Percentiles rank a stretch among this genome's conserved stretches.
These are phyloP conservation scores for Schizotus pectinicornis DNA, from an alignment of 2,888 invertebrate genomes.

Conservation along the genomic window DNA sequence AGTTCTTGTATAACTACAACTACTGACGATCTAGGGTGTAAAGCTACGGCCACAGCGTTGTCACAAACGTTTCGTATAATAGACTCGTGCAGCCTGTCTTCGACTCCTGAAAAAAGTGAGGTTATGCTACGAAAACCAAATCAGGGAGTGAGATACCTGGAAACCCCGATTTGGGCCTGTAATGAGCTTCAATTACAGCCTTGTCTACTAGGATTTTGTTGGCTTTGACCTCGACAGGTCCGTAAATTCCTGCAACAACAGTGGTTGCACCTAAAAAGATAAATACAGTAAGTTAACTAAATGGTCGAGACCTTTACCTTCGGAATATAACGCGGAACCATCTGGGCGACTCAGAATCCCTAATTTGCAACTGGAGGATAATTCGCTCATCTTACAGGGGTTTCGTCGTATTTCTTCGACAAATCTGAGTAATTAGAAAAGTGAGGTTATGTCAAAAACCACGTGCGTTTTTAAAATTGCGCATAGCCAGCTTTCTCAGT, in stretches of 20 bases:
- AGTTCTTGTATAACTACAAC: conserved; percentile 84
- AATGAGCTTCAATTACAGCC: conserved; percentile 80
- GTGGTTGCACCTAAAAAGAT: conserved; percentile 74
- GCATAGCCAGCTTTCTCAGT: too few relatives aligned
- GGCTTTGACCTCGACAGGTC: conserved; percentile 80
- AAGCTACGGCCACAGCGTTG: conserved; percentile 69
- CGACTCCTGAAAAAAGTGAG: conserved; percentile 59
- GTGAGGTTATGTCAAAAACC: too few relatives aligned
- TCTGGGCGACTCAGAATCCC: conserved; percentile 77
- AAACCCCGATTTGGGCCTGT: conserved; percentile 77
- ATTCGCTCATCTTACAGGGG: conserved; percentile 5
- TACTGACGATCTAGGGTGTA: conserved; percentile 83
- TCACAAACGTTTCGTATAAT: conserved; percentile 80
- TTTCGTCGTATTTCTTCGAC: too few relatives aligned
- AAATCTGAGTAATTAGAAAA: too few relatives aligned
- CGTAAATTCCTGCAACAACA: conserved; percentile 78
- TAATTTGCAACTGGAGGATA: conserved; percentile 60
- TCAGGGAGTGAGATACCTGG: conserved; percentile 58
- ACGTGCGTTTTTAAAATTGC: too few relatives aligned
- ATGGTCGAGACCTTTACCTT: conserved; percentile 63
- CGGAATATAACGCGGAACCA: conserved; percentile 78
- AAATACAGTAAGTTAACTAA: conserved; percentile 11
- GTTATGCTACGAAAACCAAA: not conserved
- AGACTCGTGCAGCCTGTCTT: conserved; percentile 76
- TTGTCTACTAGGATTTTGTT: conserved; percentile 79